Conservation (phyloP, 2,797 vertebrate genomes). For the Xiphorhynchus erythropygius region DNA sequence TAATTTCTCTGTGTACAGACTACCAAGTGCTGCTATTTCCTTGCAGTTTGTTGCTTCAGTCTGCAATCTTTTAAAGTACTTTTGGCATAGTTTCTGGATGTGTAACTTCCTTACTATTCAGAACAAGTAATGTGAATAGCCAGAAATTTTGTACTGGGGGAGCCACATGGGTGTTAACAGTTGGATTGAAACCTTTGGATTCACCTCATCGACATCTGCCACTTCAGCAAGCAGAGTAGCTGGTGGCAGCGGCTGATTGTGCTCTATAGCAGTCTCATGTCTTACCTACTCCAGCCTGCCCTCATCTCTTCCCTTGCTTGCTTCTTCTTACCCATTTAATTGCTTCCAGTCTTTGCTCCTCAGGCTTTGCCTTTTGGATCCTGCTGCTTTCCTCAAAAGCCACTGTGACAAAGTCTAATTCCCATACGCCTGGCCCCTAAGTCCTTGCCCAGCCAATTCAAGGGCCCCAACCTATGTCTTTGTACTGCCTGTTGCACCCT, state of each 20-base stretch:
- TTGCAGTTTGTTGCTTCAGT: neutral
- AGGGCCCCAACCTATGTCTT: neutral
- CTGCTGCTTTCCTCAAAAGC: neutral
- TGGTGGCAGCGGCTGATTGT: neutral
- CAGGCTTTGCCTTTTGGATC: neutral
- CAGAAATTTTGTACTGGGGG: neutral
- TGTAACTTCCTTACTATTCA: slow-evolving; percentile 15
- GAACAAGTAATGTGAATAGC: neutral
- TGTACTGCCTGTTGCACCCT: neutral
- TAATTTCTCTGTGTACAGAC: neutral
- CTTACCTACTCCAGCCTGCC: neutral
- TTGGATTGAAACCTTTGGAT: neutral
- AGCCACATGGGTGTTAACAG: neutral
- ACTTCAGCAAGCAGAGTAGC: neutral
- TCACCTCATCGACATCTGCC: neutral
- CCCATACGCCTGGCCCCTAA: neutral
- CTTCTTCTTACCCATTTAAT: neutral
- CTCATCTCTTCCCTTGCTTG: neutral
- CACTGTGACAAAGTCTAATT: neutral
- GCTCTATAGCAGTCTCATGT: neutral
- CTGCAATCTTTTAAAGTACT: neutral
- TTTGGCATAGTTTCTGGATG: neutral
- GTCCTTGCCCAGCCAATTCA: neutral
- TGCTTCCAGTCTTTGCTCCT: neutral
- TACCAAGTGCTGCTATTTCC: neutral